Conservation (phyloP, 2,888 invertebrate genomes). For the Branchellion lobata region DNA sequence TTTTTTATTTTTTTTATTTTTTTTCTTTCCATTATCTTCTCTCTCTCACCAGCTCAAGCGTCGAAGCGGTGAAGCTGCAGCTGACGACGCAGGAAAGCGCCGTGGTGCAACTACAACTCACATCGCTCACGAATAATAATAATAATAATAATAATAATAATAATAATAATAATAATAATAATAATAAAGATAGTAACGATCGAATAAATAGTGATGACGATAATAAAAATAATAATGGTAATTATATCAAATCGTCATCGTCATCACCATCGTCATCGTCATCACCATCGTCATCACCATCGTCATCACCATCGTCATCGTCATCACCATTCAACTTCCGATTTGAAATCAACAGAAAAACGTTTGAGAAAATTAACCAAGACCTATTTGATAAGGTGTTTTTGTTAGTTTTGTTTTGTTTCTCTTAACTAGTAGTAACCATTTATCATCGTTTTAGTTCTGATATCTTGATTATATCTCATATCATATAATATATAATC, state of each 20-base stretch:
- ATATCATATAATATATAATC: too few species aligned
- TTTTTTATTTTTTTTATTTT: too few species aligned
- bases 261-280: not conserved
- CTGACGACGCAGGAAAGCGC: constrained; percentile 57
- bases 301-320: not conserved
- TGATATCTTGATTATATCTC: too few species aligned
- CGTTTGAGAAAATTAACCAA: constrained; percentile 63
- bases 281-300: not conserved
- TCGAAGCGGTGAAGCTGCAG: constrained; percentile 43
- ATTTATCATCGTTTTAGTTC: not conserved
- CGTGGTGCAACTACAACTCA: constrained; percentile 57
- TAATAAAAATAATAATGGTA: not conserved
- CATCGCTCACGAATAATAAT: constrained; percentile 53
- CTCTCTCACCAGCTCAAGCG: not conserved
- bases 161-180: constrained; percentile 24
- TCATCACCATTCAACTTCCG: constrained; percentile 50
- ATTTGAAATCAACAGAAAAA: constrained; percentile 58
- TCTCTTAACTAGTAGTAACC: not conserved
- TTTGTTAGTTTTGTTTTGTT: too few species aligned
- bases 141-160: not conserved
- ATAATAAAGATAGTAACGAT: not conserved
- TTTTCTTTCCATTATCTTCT: too few species aligned
- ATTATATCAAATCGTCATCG: not conserved
- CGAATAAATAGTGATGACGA: not conserved
- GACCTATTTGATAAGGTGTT: constrained; percentile 62